Evolutionary conservation across 2,113 vertebrate species (phyloP).

Genomic region (Hoplias malabaricus): DNA sequence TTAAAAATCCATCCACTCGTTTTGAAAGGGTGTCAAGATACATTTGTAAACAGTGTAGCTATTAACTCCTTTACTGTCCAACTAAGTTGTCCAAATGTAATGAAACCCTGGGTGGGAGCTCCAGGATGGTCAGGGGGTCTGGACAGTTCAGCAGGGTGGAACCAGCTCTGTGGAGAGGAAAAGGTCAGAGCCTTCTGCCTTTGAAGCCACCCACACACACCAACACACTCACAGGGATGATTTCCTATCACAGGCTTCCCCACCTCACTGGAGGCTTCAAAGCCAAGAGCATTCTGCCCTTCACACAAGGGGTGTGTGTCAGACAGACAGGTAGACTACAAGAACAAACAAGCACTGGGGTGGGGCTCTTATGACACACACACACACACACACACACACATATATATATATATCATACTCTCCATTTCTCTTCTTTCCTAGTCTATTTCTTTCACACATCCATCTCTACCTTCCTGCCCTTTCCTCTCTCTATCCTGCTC

Average conservation of each 20-base stretch:
- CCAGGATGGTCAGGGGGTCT: conserved; percentile 2
- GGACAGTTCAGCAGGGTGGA: conserved; percentile 25
- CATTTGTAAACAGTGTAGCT: too few relatives aligned
- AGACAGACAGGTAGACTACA: conserved; percentile 37
- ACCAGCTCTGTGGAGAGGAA: conserved; percentile 38
- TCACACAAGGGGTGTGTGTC: conserved; percentile 32
- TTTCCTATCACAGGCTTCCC: conserved; percentile 18
- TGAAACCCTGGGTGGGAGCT: conserved; percentile 5
- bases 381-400: conserved; percentile 1
- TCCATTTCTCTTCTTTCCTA: conserved; percentile 43
- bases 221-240: conserved; percentile 22
- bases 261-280: conserved; percentile 35
- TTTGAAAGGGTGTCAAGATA: too few relatives aligned
- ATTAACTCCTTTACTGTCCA: too few relatives aligned
- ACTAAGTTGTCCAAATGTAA: neutral
- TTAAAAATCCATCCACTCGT: too few relatives aligned
- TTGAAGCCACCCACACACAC: conserved; percentile 42
- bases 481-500: conserved; percentile 12
- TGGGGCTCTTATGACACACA: neutral
- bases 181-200: conserved; percentile 46
- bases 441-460: conserved; percentile 35
- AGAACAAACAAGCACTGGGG: conserved; percentile 31
- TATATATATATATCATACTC: too few relatives aligned
- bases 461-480: conserved; percentile 12
- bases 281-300: conserved; percentile 40